Conservation (phyloP, 2,113 vertebrate genomes). For the Crotalus viridis region DNA sequence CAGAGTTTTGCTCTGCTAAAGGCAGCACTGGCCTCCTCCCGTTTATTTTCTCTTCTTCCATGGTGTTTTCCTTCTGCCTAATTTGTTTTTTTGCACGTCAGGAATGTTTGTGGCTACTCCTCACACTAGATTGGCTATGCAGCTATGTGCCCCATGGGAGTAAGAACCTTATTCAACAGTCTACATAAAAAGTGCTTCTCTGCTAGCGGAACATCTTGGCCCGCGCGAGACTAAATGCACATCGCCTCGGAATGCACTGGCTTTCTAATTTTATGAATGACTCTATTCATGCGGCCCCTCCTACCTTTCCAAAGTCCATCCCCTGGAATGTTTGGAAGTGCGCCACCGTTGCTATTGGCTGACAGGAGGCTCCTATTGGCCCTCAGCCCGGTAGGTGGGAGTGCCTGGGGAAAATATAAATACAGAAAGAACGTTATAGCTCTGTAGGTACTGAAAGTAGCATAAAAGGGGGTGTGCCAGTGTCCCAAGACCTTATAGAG, state of each 20-base stretch:
- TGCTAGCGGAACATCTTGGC: neutral
- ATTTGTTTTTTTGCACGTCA: neutral
- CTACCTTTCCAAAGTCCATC: slow-evolving; percentile 15
- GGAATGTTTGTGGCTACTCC: slow-evolving; percentile 11
- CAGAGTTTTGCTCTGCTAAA: neutral
- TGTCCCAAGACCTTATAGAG: no score
- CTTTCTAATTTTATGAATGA: slow-evolving; percentile 80
- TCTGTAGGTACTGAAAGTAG: neutral
- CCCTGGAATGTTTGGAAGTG: slow-evolving; percentile 46
- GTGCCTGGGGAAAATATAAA: slow-evolving; percentile 29
- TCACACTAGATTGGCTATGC: slow-evolving; percentile 12
- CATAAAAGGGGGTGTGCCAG: neutral
- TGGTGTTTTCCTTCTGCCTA: neutral
- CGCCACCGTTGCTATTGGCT: slow-evolving; percentile 66
- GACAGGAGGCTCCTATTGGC: slow-evolving; percentile 5
- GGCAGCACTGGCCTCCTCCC: neutral
- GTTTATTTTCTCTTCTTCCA: neutral
- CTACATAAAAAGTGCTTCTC: neutral
- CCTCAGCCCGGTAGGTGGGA: slow-evolving; percentile 58
- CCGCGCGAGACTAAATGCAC: slow-evolving; percentile 15
- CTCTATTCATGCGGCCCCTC: slow-evolving; percentile 70
- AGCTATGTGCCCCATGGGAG: neutral
- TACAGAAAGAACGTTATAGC: slow-evolving; percentile 13
- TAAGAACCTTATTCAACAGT: neutral
- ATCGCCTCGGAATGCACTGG: slow-evolving; percentile 71